Conservation (phyloP, 2,797 vertebrate genomes). For the Acanthornis magna region DNA sequence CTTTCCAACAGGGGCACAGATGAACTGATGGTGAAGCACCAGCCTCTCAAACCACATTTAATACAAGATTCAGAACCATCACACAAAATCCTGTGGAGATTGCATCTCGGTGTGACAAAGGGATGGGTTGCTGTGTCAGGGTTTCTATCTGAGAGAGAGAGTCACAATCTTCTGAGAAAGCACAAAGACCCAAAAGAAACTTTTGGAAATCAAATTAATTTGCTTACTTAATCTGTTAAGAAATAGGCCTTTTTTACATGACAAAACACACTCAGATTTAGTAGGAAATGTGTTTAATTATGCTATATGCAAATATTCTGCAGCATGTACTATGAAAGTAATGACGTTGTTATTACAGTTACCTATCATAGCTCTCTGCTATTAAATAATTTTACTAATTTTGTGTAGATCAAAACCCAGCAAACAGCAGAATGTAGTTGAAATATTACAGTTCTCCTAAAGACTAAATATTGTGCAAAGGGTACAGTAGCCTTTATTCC, state of each 20-base stretch:
- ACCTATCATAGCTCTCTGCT: background rate
- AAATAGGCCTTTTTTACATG: background rate
- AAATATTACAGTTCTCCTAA: background rate
- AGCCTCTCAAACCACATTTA: background rate
- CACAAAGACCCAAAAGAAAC: background rate
- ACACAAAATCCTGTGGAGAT: background rate
- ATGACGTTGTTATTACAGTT: background rate
- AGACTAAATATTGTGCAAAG: background rate
- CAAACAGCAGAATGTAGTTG: background rate
- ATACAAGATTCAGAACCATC: background rate
- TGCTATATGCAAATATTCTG: background rate
- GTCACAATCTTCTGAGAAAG: background rate
- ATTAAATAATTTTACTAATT: conserved; percentile 3
- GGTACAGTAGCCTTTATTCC: background rate
- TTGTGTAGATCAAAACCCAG: background rate
- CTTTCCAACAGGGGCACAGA: background rate
- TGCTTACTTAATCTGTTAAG: background rate
- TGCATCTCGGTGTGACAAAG: background rate
- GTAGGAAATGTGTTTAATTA: conserved; percentile 8
- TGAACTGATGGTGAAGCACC: background rate
- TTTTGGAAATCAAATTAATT: background rate
- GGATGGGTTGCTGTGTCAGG: background rate
- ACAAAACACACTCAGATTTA: background rate
- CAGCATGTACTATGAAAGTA: background rate
- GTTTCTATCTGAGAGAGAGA: background rate